Conservation (phyloP, 1,140 invertebrate species). For the Heliconius hermathena region DNA sequence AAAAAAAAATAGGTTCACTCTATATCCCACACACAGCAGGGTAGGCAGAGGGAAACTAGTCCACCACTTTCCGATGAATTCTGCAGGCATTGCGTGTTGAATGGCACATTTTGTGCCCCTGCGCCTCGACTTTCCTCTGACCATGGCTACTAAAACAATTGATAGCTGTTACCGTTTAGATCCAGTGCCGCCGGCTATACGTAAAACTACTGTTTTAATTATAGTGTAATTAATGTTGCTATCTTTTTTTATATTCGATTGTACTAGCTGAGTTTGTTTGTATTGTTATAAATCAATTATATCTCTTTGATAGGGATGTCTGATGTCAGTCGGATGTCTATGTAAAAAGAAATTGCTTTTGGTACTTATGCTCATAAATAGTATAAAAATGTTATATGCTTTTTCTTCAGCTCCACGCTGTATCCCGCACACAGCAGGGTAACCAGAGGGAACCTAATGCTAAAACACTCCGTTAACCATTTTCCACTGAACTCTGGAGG, state of each 20-base stretch:
- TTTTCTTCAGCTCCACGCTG: too few species aligned
- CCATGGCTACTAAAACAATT: neutral
- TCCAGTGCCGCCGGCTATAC: neutral
- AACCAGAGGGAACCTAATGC: too few species aligned
- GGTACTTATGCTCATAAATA: neutral
- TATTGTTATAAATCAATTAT: neutral
- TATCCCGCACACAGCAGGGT: too few species aligned
- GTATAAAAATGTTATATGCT: neutral
- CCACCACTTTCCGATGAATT: too few species aligned
- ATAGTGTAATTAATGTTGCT: neutral
- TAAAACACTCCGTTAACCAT: too few species aligned
- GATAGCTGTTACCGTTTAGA: neutral
- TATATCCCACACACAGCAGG: too few species aligned
- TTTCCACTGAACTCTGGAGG: too few species aligned
- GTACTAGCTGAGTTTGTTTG: neutral
- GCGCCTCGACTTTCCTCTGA: too few species aligned
- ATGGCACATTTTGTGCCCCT: too few species aligned
- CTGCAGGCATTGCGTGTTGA: too few species aligned
- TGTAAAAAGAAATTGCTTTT: neutral
- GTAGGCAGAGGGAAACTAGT: too few species aligned
- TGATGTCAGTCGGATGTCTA: neutral
- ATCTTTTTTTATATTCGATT: neutral
- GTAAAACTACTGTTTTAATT: constrained; percentile 1
- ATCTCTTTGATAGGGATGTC: neutral
- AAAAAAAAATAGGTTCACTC: too few species aligned